Base-by-base conservation (phyloP, 1,140 invertebrate species). In the Trichonephila clavipes region DNA sequence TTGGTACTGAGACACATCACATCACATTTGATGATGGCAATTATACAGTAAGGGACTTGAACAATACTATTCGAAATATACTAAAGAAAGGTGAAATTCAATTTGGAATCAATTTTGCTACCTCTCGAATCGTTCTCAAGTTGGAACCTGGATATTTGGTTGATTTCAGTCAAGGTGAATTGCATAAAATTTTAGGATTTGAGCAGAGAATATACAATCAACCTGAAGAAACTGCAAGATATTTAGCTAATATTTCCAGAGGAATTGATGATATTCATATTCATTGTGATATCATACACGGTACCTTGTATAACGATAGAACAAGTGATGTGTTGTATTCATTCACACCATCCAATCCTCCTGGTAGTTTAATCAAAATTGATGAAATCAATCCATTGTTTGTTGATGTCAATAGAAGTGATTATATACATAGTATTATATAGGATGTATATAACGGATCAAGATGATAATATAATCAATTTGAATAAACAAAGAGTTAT, bases 231-330 rank as follows among this genome's bases (percentile, higher is more conserved):
- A 82, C 0, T 7, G 40, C 28, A 12, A 82, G 19, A 82, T 82
- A 51, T 82, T 44, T 82, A 82, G 81, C 81, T 82, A 12, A 82
- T 51, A 82, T 82, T 18, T 82, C 81, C 0, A 82, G 16, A 82
- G 81, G 81, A 82, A 82, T 19, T 82, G 81, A 82, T 82, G 34
- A 51, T 21, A 82, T 82, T 51, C n/a, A 19, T 82, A 51, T 82
- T 4, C 81, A 82, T 82, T 82, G 81, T n/a, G 44, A 82, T 69
- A 40, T 40, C 2, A 40, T 40, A 40, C 34, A 40, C 4, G 34
- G 2, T 40, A 40, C 16, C 21, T 81, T 81, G 24, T 24, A 81
- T 8, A 81, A 81, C 24, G 28, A 81, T 8, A 24, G 10, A 16
- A 34, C 16, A 1, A 40, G 28, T 18, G 24, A 81, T 82, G 19